A percentile compares a stretch with the other conserved stretches of the same genome.
phyloP scores from a whole-genome alignment of 2,888 invertebrate species.

The Campopleginae sp. region DNA sequence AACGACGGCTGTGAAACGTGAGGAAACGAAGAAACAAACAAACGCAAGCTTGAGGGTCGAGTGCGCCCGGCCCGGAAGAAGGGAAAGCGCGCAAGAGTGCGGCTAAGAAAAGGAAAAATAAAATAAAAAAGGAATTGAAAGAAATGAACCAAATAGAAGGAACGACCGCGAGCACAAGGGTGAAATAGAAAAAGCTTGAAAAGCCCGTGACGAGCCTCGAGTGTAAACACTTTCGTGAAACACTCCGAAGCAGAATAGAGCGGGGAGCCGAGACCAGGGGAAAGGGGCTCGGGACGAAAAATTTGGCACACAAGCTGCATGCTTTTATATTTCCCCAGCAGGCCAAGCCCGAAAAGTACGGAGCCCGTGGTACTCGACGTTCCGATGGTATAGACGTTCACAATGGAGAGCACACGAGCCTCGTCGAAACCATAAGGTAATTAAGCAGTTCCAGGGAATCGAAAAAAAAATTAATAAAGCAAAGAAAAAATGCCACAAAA shows the following conservation, averaged over 20 bases:
- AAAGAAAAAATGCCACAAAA: background rate
- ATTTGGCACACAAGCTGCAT: constrained; percentile 23
- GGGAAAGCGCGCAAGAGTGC: constrained; percentile 25
- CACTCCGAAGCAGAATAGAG: background rate
- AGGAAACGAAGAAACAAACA: constrained; percentile 36
- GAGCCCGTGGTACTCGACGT: background rate
- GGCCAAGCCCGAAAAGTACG: background rate
- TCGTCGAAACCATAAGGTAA: background rate
- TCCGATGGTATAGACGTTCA: background rate
- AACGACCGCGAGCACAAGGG: background rate
- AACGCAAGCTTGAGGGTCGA: background rate
- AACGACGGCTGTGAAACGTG: constrained; percentile 29
- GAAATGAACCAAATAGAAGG: constrained; percentile 20
- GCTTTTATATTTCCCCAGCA: constrained; percentile 9
- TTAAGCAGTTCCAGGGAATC: background rate
- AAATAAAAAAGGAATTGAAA: constrained; percentile 17
- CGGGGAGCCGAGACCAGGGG: background rate
- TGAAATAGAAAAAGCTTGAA: background rate
- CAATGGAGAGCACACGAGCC: background rate
- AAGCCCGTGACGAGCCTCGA: constrained; percentile 7
- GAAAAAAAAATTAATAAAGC: background rate
- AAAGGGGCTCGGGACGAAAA: constrained; percentile 59
- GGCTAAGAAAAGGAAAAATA: constrained; percentile 35
- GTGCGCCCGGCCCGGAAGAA: constrained; percentile 30
- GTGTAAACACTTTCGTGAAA: background rate